These are phyloP conservation scores for Melanargia galathea DNA, from an alignment of 2,888 invertebrate species.

Conservation along the genomic window DNA sequence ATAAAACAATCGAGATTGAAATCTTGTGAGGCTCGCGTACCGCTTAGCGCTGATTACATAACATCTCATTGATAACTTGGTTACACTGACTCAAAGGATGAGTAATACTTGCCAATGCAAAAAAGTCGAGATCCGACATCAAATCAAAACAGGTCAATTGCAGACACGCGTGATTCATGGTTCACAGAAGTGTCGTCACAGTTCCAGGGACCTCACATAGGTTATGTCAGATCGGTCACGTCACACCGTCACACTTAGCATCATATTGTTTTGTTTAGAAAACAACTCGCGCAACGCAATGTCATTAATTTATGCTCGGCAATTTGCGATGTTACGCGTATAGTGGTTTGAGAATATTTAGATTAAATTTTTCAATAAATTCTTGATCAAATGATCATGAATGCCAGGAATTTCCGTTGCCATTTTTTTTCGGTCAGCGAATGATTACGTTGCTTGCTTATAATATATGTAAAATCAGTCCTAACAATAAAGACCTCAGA, in stretches of 20 bases:
- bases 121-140: constrained; percentile 53
- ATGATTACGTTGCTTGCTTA: too few relatives aligned
- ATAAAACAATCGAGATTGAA: constrained; percentile 2
- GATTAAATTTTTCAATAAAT: not conserved
- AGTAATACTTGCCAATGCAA: constrained; percentile 64
- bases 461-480: too few relatives aligned
- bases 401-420: too few relatives aligned
- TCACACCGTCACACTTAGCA: constrained; percentile 26
- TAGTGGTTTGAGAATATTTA: not conserved
- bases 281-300: constrained; percentile 30
- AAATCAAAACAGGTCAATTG: constrained; percentile 49
- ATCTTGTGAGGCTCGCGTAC: constrained; percentile 8
- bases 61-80: constrained; percentile 62
- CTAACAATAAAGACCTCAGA: too few relatives aligned
- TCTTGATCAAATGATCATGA: too few relatives aligned
- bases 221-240: constrained; percentile 36
- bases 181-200: constrained; percentile 70
- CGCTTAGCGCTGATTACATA: constrained; percentile 33
- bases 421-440: too few relatives aligned
- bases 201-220: constrained; percentile 58
- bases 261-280: constrained; percentile 19
- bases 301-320: constrained; percentile 23
- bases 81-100: constrained; percentile 62
- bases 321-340: not conserved
- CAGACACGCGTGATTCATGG: constrained; percentile 60